Conservation (phyloP, 2,888 invertebrate genomes). For the Cantharis nigra region DNA sequence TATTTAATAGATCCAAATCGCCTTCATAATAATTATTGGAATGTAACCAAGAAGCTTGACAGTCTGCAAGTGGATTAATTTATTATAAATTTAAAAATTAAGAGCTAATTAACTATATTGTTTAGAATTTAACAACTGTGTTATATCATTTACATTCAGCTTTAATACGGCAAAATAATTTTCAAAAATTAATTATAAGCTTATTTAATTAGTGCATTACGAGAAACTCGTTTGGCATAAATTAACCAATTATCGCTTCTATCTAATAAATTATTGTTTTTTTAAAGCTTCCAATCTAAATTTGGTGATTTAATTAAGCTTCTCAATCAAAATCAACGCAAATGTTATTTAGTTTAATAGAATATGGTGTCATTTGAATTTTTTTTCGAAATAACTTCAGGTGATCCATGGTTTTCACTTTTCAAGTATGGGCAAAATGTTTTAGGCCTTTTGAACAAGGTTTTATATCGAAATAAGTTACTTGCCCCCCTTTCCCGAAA, state of each 20-base stretch:
- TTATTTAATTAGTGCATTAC: conserved; percentile 2
- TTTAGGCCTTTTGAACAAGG: no score
- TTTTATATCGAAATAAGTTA: no score
- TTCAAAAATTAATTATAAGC: neutral
- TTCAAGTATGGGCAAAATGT: neutral
- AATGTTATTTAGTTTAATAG: neutral
- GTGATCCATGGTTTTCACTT: neutral
- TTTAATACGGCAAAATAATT: neutral
- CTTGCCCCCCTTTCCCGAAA: neutral
- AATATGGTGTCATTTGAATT: neutral
- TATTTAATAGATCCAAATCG: neutral
- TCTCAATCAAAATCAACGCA: neutral
- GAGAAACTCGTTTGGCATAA: neutral
- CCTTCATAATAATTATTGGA: neutral
- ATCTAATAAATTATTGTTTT: neutral
- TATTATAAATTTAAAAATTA: neutral
- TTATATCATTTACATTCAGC: neutral
- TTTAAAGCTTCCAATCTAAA: neutral
- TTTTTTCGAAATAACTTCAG: neutral
- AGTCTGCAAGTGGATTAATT: neutral
- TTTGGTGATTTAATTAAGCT: neutral
- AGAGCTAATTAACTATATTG: neutral
- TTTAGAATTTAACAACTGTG: neutral
- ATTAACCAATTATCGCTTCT: neutral
- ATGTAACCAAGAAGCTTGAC: neutral